Evolutionary conservation across 2,888 invertebrate genomes (phyloP), one percentile per base, ranked within the genome.

Genomic region (Leptopterna dolabrata): DNA sequence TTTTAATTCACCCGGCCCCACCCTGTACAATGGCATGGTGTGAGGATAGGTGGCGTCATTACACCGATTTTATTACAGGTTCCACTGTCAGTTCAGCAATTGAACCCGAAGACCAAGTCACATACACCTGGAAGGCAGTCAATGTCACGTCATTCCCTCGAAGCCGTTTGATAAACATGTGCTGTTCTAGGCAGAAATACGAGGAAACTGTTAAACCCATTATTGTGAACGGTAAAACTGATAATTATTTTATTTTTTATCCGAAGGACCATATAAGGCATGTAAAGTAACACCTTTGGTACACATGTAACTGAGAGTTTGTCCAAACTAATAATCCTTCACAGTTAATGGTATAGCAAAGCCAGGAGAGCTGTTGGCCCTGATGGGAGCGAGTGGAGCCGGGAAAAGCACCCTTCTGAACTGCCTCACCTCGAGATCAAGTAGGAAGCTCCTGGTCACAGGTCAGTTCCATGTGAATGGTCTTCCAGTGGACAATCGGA

Each of bases 321-420:
- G 36, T 2, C 7, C 2, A 36, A 36, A 36, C 36, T 36, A 36
- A 36, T 36, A 36, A n/a, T n/a, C 24, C 0, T 80, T 89, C 88
- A 14, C 88, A 97, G 97, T 96, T 9, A 95, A 94, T 89, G 97
- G 97, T 0, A 94, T 95, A 0, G 97, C 97, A 0, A 94, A 95
- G 91, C 96, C 97, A 0, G 97, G 97, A 0, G 97, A 97, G 91
- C 92, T 97, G 41, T 92, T 97, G 76, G 97, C 97, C 0, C 95
- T 97, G 76, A 95, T 98, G 95, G 97, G 97, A 0, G 95, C 96
- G 0, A 96, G 96, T 41, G 98, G 98, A 0, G 97, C 98, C 0
- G 98, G 98, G 0, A 99, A 99, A 93, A 98, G 98, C 0, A 98
- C 98, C 0, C 94, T 99, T 2, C 93, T 99, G 87, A 98, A 99